Conservation (phyloP, 2,797 vertebrate genomes). For the Cossypha dichroa region DNA sequence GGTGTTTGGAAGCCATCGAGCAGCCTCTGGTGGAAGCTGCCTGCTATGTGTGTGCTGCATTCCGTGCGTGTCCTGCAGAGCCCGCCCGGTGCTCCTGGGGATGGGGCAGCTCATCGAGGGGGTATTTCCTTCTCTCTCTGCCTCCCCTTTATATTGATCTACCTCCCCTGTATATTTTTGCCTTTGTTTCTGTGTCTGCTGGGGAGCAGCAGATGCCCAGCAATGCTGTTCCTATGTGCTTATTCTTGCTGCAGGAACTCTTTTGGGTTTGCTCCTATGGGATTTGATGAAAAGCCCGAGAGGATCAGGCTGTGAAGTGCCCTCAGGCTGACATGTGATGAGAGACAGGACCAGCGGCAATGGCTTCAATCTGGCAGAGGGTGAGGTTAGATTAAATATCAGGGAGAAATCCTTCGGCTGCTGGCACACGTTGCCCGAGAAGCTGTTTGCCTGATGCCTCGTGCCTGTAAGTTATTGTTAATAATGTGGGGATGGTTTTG, state of each 20-base stretch:
- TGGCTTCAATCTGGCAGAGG: neutral
- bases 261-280: neutral
- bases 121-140: neutral
- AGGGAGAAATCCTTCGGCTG: neutral
- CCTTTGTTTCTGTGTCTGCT: neutral
- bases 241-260: neutral
- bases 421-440: neutral
- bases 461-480: fast-evolving
- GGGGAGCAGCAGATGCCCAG: fast-evolving
- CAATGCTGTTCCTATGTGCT: fast-evolving
- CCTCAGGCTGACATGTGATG: neutral
- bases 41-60: neutral
- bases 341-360: neutral
- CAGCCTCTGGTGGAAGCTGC: constrained; percentile 22
- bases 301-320: neutral
- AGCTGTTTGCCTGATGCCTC: neutral
- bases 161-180: neutral
- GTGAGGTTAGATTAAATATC: fast-evolving
- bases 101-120: fast-evolving
- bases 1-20: neutral
- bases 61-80: neutral
- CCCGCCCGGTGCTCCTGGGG: neutral
- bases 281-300: neutral
- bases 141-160: too few relatives aligned
- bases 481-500: neutral